Base-by-base conservation (phyloP, 2,888 invertebrate species). In the Creontiades dilutus region DNA sequence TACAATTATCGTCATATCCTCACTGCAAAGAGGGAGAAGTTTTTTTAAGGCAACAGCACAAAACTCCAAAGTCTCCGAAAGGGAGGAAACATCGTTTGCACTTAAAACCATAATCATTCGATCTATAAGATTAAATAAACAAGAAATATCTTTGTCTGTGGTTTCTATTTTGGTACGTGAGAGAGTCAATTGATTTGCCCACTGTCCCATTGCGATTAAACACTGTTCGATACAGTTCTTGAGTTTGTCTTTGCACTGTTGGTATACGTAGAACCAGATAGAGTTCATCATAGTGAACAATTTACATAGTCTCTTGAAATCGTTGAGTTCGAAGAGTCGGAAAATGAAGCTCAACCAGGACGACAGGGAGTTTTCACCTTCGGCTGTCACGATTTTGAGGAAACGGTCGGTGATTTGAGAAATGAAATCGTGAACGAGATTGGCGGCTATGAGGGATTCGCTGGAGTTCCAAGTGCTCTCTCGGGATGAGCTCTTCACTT, bases 261-360 rank as follows among this genome's bases (percentile, higher is more conserved):
- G n/a, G 14, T 46, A 68, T 12, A n/a, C 76, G 7, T 75, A 47
- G 9, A 86, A 1, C 23, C 61, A 68, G 4, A 75, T 5, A 0
- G 47, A 14, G 5, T 75, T 19, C 47, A 86, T 5, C 13, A 76
- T 12, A 16, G 19, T 47, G 46, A 86, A 86, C 46, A 86, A 19
- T 47, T 75, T 75, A 47, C n/a, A 47, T 2, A 75, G 46, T 19
- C 48, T 28, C 7, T 75, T 86, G 16, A 57, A 16, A 12, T 19
- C 68, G 68, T 48, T 19, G n/a, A 55, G 27, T 46, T 76, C 46
- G 86, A n/a, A 75, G n/a, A 86, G 76, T 9, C 86, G 46, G 75
- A 75, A 75, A 13, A 23, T n/a, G 27, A 86, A 86, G 46, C 75
- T 75, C 27, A 86, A 47, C 86, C 86, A 86, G 12, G 68, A 47